Evolutionary conservation across 1,140 invertebrate species (phyloP).

Genomic region (Aphis craccivora): DNA sequence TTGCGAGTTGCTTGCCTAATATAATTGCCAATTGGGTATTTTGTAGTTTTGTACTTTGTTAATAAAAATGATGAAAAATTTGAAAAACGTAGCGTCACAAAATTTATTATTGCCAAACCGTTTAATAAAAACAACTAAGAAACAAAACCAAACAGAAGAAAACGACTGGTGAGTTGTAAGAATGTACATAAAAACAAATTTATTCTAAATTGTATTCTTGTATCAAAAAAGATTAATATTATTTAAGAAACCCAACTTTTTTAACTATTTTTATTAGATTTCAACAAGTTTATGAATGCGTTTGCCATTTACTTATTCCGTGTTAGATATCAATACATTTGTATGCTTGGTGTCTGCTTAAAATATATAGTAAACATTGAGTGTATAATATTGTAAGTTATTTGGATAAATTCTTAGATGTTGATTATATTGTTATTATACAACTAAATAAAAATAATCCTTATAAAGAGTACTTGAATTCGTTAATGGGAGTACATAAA

Average conservation of each 20-base stretch:
- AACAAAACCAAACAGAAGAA: background rate
- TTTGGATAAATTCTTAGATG: background rate
- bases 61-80: constrained; percentile 53
- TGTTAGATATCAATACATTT: background rate
- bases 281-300: background rate
- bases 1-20: too few species aligned
- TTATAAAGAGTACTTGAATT: background rate
- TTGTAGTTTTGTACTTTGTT: background rate
- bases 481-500: background rate
- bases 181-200: background rate
- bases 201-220: background rate
- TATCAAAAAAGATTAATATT: background rate
- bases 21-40: too few species aligned
- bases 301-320: background rate
- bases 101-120: constrained; percentile 24
- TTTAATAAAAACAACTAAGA: background rate
- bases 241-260: background rate
- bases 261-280: background rate
- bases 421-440: background rate
- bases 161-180: constrained; percentile 37
- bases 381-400: background rate
- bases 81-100: constrained; percentile 32
- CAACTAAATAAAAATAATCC: background rate
- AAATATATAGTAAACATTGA: background rate
- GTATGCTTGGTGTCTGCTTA: background rate